A percentile compares a stretch with the other conserved stretches of the same genome.
Conservation (phyloP, 2,113 vertebrate genomes). For the Tupaia chinensis region DNA sequence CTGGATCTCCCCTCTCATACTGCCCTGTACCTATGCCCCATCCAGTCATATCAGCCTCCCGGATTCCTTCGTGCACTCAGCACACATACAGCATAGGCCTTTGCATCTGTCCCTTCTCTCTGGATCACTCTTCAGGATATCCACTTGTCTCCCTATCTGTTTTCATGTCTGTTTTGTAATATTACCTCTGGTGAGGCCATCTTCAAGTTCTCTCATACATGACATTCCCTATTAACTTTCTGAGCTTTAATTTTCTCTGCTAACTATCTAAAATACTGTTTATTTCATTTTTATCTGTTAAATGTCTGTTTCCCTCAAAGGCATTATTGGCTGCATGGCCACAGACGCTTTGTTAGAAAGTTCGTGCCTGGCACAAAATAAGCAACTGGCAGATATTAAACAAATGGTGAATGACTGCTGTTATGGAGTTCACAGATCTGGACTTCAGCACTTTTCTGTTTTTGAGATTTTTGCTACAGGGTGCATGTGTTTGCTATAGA, state of each 20-base stretch:
- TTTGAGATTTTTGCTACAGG: too few species aligned
- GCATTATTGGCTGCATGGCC: not conserved
- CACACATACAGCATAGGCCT: not conserved
- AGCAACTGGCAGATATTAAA: not conserved
- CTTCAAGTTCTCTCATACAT: not conserved
- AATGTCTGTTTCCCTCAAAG: not conserved
- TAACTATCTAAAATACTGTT: not conserved
- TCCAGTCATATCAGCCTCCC: not conserved
- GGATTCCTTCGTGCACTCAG: not conserved
- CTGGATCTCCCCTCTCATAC: not conserved
- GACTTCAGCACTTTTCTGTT: not conserved
- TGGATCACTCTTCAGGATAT: not conserved
- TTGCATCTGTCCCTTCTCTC: not conserved
- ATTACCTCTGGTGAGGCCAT: not conserved
- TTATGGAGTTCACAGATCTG: not conserved
- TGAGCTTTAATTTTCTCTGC: not conserved
- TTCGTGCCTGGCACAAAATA: not conserved
- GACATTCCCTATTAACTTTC: not conserved
- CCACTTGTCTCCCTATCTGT: not conserved
- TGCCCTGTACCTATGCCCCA: rapidly evolving
- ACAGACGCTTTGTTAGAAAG: not conserved
- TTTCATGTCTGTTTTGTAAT: not conserved
- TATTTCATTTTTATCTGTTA: not conserved
- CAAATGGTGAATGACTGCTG: not conserved
- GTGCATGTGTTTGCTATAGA: too few species aligned